Percentiles rank a stretch among this genome's conserved stretches.
These are phyloP conservation scores for Otis tarda DNA, from an alignment of 2,113 vertebrate genomes.

Conservation along the genomic window DNA sequence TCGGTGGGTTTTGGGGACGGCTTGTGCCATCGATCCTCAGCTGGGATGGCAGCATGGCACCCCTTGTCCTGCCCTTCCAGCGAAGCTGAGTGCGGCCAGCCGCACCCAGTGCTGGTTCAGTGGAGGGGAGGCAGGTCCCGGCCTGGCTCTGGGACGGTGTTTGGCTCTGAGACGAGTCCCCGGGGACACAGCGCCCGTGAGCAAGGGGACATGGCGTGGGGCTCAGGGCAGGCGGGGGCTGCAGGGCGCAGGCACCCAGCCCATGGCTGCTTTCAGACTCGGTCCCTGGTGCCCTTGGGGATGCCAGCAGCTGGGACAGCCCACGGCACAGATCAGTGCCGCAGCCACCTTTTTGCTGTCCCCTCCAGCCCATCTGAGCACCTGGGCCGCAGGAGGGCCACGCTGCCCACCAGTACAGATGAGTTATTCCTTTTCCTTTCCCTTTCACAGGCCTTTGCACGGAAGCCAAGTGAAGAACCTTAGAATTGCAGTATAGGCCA, in stretches of 20 bases:
- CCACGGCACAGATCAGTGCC: not conserved
- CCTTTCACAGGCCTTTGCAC: constrained; percentile 80
- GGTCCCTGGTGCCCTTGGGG: rapidly evolving
- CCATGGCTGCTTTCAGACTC: not conserved
- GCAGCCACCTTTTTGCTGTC: not conserved
- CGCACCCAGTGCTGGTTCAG: rapidly evolving
- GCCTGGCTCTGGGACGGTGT: not conserved
- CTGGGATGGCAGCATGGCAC: too few relatives aligned
- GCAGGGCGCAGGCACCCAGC: not conserved
- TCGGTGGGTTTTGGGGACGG: not conserved
- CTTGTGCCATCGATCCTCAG: not conserved
- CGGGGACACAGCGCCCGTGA: rapidly evolving
- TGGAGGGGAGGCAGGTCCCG: too few relatives aligned
- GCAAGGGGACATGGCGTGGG: not conserved
- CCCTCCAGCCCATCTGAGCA: not conserved
- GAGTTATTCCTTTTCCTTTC: not conserved
- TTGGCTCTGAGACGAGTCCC: not conserved
- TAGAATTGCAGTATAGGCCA: constrained; percentile 75
- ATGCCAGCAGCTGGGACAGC: not conserved
- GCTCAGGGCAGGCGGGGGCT: not conserved
- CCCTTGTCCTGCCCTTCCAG: not conserved
- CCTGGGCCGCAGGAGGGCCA: not conserved
- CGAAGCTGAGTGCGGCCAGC: not conserved
- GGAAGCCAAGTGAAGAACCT: constrained; percentile 84
- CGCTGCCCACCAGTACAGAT: not conserved